phyloP scores from a whole-genome alignment of 1,140 invertebrate species.

The Philopotamus ludificatus region DNA sequence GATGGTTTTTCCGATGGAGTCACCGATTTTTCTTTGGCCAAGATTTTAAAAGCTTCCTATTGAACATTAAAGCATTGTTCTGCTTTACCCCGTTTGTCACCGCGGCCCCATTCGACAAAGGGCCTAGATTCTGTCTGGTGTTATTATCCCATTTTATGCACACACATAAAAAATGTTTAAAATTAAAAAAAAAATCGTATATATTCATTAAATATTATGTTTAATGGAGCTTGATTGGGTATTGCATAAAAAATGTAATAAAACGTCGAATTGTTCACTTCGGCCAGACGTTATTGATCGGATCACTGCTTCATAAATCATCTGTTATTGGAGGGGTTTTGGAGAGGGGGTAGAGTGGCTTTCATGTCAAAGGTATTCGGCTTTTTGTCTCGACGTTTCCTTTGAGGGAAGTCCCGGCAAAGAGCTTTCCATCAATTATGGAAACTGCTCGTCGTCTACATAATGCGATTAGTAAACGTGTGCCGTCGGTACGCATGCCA shows the following conservation, averaged over 20 bases:
- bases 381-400: slow-evolving; percentile 19
- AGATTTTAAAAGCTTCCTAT: slow-evolving; percentile 11
- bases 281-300: slow-evolving; percentile 12
- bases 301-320: slow-evolving; percentile 26
- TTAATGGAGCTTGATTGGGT: too few species aligned
- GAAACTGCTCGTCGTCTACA: slow-evolving; percentile 2
- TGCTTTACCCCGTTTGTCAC: slow-evolving; percentile 4
- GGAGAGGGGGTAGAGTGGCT: slow-evolving; percentile 1
- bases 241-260: too few species aligned
- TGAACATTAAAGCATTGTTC: slow-evolving; percentile 8
- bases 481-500: neutral
- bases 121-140: neutral
- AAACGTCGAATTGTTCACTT: neutral
- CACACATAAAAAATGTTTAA: too few species aligned
- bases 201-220: too few species aligned
- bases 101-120: neutral
- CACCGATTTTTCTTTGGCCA: slow-evolving; percentile 1
- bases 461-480: neutral
- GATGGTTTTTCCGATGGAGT: slow-evolving; percentile 6
- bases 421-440: slow-evolving; percentile 14
- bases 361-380: slow-evolving; percentile 22
- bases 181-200: too few species aligned
- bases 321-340: slow-evolving; percentile 17
- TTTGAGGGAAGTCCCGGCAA: slow-evolving; percentile 8
- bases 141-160: slow-evolving; percentile 4